These are phyloP conservation scores for Periophthalmodon schlosseri DNA, from an alignment of 2,113 vertebrate genomes.

Conservation along the genomic window DNA sequence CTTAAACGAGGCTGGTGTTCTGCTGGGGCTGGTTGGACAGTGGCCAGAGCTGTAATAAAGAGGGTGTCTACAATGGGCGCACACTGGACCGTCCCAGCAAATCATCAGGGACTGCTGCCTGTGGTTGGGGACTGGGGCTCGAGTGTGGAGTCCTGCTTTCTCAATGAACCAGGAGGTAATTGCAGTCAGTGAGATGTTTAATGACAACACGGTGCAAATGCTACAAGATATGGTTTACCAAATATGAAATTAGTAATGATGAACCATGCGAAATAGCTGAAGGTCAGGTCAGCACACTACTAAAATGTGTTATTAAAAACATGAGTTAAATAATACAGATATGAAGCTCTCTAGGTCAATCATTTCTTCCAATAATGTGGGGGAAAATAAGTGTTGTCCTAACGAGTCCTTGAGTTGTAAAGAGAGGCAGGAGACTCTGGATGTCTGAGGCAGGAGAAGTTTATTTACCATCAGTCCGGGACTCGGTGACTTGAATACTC, in stretches of 20 bases:
- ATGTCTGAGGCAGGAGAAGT: no score
- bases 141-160: not conserved
- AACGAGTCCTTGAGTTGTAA: no score
- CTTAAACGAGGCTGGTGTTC: slow-evolving; percentile 25
- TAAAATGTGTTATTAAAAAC: slow-evolving; percentile 10
- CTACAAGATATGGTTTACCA: slow-evolving; percentile 17
- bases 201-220: slow-evolving; percentile 30
- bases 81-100: slow-evolving; percentile 19
- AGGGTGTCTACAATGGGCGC: slow-evolving; percentile 22
- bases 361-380: no score
- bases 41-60: slow-evolving; percentile 44
- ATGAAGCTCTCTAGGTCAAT: not conserved
- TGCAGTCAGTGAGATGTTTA: slow-evolving; percentile 25
- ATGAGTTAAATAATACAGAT: slow-evolving; percentile 25
- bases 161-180: slow-evolving; percentile 16
- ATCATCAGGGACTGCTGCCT: slow-evolving; percentile 9
- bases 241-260: slow-evolving; percentile 38
- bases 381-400: no score
- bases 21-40: slow-evolving; percentile 26
- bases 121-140: not conserved
- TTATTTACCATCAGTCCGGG: no score
- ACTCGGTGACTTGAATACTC: no score
- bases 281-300: slow-evolving; percentile 5
- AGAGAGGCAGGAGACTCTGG: no score
- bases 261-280: not conserved